phyloP scores from a whole-genome alignment of 1,140 invertebrate genomes.

The Maconellicoccus hirsutus region DNA sequence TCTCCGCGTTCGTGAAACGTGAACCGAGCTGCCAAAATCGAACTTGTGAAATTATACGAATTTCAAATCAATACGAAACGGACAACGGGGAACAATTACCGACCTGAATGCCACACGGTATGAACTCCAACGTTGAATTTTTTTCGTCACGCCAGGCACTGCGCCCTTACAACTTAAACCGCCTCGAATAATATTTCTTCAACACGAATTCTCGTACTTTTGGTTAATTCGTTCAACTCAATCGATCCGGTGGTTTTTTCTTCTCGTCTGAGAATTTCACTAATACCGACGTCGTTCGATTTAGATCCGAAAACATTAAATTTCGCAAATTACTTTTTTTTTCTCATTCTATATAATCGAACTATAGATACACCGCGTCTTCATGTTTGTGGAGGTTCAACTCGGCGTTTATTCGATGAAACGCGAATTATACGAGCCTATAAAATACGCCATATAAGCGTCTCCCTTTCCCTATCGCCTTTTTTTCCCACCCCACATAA shows the following conservation, averaged over 20 bases:
- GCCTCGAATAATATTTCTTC: neutral
- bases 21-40: too few species aligned
- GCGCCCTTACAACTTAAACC: neutral
- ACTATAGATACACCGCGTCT: too few species aligned
- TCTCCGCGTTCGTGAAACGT: too few species aligned
- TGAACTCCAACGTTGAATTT: neutral
- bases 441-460: too few species aligned
- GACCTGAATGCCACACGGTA: neutral
- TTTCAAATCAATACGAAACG: neutral
- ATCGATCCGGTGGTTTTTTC: neutral
- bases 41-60: neutral
- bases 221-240: neutral
- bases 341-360: too few species aligned
- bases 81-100: neutral
- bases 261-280: neutral
- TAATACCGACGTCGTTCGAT: too few species aligned
- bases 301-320: neutral
- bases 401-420: too few species aligned
- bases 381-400: too few species aligned
- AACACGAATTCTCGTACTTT: neutral
- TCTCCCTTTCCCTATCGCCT: too few species aligned
- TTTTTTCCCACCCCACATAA: too few species aligned
- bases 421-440: too few species aligned
- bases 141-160: constrained; percentile 1
- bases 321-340: neutral